Base-by-base conservation (phyloP, 2,113 vertebrate species). In the Colaptes auratus region DNA sequence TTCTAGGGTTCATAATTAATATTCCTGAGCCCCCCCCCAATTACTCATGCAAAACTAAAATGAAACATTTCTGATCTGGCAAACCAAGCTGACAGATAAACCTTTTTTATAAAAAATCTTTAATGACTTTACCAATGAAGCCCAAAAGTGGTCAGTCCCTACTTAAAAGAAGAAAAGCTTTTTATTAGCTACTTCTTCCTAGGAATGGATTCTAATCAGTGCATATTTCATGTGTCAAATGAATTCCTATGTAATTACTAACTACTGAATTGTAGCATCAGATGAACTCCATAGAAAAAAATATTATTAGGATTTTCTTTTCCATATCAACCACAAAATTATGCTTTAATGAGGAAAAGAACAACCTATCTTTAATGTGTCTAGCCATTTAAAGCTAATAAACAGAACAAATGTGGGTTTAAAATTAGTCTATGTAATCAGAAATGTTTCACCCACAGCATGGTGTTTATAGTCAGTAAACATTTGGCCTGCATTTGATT, bases 281-380 rank as follows among this genome's bases (percentile, higher is more conserved):
- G 71, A 56, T 16, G 85, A 88, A 95, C 87, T 18, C 36, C 11
- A 59, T 30, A 74, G 53, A 39, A 91, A 82, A 61, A 84, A 84
- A 85, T 67, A 5, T 50, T 67, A 63, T 10, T 52, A 90, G 53
- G 28, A 33, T 90, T 87, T 96, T 91, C 30, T 92, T 95, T 88
- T 82, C 48, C 80, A 80, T 72, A 78, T 92, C 63, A 70, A 80
- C 92, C 69, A 65, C 44, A 86, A 95, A 92, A 78, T 25, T 46
- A 19, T 76, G 33, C 50, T 95, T 92, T 83, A 95, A 30, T 96
- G 58, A 76, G 31, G 31, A 90, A 95, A 95, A 78, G 55, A 92
- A 75, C 70, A 79, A 82, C 80, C 28, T 86, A 72, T 20, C 59
- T 69, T 70, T 63, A 95, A 64, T 14, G 24, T 33, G 15, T 59